Evolutionary conservation across 1,140 invertebrate species (phyloP).

Genomic region (Achatina immaculata): DNA sequence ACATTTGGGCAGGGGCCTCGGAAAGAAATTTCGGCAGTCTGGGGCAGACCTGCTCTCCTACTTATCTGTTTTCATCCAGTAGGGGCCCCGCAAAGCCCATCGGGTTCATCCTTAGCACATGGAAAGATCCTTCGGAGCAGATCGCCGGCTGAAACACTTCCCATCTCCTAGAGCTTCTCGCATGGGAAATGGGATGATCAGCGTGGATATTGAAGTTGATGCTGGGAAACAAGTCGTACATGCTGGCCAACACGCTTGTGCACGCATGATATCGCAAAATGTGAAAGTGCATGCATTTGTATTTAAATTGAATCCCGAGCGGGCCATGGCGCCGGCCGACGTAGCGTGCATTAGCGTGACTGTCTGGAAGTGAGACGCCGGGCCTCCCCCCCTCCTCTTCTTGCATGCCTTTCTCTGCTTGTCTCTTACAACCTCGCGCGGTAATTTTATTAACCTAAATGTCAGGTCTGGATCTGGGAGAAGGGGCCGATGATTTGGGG

Average conservation of each 20-base stretch:
- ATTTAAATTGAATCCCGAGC: neutral
- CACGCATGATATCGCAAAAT: neutral
- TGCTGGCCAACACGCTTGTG: neutral
- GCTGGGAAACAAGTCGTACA: neutral
- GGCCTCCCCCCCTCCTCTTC: neutral
- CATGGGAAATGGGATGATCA: neutral
- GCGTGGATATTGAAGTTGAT: neutral
- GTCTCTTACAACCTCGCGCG: neutral
- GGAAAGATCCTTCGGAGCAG: too few species aligned
- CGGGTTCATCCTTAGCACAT: too few species aligned
- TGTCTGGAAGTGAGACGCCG: neutral
- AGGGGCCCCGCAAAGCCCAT: too few species aligned
- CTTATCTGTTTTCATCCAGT: too few species aligned
- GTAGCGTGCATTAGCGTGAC: neutral
- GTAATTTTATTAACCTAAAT: neutral
- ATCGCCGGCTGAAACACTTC: too few species aligned
- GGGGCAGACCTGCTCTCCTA: too few species aligned
- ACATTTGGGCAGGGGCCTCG: too few species aligned
- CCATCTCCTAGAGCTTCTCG: too few species aligned
- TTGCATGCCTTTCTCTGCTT: neutral
- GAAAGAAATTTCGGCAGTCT: too few species aligned
- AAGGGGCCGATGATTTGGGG: too few species aligned
- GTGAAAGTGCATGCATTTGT: slow-evolving; percentile 7
- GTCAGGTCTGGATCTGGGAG: neutral
- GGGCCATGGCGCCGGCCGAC: neutral